Evolutionary conservation across 2,113 vertebrate species (phyloP), one percentile per base, ranked within the genome.

Genomic region (Rhabdomys dilectus): DNA sequence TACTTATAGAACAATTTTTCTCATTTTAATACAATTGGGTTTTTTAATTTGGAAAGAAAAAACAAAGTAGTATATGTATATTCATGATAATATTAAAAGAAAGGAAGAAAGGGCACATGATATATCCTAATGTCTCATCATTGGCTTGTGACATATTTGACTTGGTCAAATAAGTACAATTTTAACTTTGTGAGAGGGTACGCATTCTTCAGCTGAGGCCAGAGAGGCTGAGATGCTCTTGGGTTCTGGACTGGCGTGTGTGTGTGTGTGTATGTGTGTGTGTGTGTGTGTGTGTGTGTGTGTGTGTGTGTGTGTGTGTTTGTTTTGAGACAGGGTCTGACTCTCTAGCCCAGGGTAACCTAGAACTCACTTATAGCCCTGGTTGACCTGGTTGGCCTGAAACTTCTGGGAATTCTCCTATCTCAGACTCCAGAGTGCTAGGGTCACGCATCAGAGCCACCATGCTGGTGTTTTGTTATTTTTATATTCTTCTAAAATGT

Each of bases 1-100:
- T 93, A 85, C 62, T 95, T 94, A 68, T 95, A 89, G 92, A 95
- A 89, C n/a, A 75, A 12, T 94, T 95, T 76, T 93, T 77, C 36
- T 96, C 19, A 3, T 93, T 96, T 94, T 94, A 85, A 73, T 89
- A 81, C 2, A 42, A 26, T 22, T 1, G 34, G 7, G 5, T 94
- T 93, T 92, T 92, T 85, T 48, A 73, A 45, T 42, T 84, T 36
- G 31, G 31, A 68, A 26, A 62, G 13, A 21, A 34, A 89, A 88
- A 92, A 84, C 34, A 56, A 82, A 94, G 26, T 75, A 56, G 4
- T 76, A 81, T 11, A 56, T 7, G 26, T 88, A n/a, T 87, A 82
- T n/a, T 45, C 48, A 42, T 77, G 58, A 34, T 68, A 86, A 7
- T 53, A 17, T 70, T 84, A 82, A 78, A 91, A 93, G 45, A 92